Conservation (phyloP, 2,797 vertebrate genomes). For the Argya squamiceps region DNA sequence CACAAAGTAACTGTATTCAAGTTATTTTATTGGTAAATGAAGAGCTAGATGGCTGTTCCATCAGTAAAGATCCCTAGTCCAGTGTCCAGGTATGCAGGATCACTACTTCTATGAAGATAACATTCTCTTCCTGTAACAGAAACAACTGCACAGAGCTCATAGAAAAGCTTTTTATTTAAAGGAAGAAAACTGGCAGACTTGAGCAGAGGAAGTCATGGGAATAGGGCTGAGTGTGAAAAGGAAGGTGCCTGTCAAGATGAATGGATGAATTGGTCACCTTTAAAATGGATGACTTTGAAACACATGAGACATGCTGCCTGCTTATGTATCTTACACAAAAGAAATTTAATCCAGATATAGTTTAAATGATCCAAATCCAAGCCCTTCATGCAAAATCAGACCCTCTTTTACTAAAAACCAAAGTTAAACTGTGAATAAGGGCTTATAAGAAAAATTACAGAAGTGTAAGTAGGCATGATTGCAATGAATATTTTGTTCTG, state of each 20-base stretch:
- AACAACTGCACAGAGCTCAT: neutral
- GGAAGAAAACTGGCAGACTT: neutral
- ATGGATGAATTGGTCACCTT: neutral
- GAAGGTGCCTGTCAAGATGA: neutral
- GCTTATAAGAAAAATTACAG: neutral
- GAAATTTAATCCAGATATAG: neutral
- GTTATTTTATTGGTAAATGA: neutral
- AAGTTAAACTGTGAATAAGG: neutral
- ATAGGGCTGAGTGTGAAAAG: neutral
- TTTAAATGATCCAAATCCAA: neutral
- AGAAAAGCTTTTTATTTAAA: neutral
- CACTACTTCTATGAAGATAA: neutral
- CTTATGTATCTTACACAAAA: neutral
- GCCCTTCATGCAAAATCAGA: neutral
- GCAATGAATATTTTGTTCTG: neutral
- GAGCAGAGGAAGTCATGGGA: neutral
- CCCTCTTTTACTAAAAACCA: neutral
- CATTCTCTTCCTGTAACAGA: neutral
- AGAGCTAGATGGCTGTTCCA: neutral
- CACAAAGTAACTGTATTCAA: neutral
- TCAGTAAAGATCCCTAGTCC: neutral
- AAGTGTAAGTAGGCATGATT: neutral
- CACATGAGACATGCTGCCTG: neutral
- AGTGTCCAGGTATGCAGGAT: neutral
- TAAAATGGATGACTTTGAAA: neutral